phyloP scores from a whole-genome alignment of 2,797 vertebrate species.

The Clarias fuscus region DNA sequence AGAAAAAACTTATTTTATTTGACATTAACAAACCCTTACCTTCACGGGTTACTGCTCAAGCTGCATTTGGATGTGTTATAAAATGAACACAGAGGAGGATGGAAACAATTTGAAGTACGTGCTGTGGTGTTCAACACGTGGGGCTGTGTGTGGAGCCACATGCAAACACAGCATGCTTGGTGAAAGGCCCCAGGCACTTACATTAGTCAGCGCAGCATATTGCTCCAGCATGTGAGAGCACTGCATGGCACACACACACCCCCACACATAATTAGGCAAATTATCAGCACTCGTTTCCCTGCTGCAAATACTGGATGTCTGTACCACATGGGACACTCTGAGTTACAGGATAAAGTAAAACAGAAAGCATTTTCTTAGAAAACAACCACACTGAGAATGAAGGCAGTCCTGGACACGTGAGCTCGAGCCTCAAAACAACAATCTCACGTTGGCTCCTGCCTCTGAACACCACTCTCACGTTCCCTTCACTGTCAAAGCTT shows the following conservation, averaged over 20 bases:
- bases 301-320: background rate
- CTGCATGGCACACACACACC: constrained; percentile 18
- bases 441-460: background rate
- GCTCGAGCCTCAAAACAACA: constrained; percentile 14
- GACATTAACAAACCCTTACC: background rate
- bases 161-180: constrained; percentile 38
- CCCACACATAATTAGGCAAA: constrained; percentile 34
- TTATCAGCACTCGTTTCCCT: constrained; percentile 22
- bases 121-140: constrained; percentile 16
- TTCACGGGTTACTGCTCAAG: constrained; percentile 3
- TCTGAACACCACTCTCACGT: background rate
- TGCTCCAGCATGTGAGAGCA: constrained; percentile 31
- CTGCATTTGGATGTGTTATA: constrained; percentile 19
- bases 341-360: background rate
- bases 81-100: constrained; percentile 31
- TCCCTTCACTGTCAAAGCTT: background rate
- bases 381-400: too few species aligned
- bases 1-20: background rate
- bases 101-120: constrained; percentile 43
- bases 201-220: constrained; percentile 38
- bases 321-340: background rate
- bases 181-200: constrained; percentile 29
- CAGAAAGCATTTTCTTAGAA: background rate
- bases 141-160: constrained; percentile 26
- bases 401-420: background rate